A percentile compares a stretch with the other conserved stretches of the same genome.
Conservation (phyloP, 2,888 invertebrate genomes). For the Drosophila histrio region DNA sequence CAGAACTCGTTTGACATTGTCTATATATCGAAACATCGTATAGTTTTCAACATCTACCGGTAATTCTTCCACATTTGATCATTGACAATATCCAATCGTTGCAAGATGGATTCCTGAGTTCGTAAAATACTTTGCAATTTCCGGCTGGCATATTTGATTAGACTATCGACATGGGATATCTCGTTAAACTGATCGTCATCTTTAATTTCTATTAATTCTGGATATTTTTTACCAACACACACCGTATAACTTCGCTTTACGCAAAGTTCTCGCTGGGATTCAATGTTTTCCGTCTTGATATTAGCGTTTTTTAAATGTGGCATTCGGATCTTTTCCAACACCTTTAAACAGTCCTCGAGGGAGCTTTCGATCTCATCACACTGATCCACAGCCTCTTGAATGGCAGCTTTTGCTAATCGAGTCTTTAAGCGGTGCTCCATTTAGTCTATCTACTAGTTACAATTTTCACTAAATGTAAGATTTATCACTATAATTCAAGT, state of each 20-base stretch:
- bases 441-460: background rate
- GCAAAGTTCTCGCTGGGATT: background rate
- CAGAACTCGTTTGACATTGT: background rate
- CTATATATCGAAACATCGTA: background rate
- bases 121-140: constrained; percentile 32
- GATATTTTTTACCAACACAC: constrained; percentile 25
- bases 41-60: background rate
- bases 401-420: background rate
- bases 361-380: constrained; percentile 28
- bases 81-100: background rate
- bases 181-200: background rate
- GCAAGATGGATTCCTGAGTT: constrained; percentile 28
- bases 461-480: background rate
- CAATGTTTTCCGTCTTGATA: too few species aligned
- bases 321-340: background rate
- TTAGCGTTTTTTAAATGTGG: background rate
- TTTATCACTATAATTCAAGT: background rate
- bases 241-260: constrained; percentile 26
- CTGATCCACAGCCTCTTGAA: constrained; percentile 16
- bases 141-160: background rate
- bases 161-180: background rate
- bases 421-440: background rate
- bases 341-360: background rate
- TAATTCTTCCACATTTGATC: background rate
- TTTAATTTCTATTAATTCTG: constrained; percentile 11